phyloP scores from a whole-genome alignment of 2,797 vertebrate species.

The Cygnus olor region DNA sequence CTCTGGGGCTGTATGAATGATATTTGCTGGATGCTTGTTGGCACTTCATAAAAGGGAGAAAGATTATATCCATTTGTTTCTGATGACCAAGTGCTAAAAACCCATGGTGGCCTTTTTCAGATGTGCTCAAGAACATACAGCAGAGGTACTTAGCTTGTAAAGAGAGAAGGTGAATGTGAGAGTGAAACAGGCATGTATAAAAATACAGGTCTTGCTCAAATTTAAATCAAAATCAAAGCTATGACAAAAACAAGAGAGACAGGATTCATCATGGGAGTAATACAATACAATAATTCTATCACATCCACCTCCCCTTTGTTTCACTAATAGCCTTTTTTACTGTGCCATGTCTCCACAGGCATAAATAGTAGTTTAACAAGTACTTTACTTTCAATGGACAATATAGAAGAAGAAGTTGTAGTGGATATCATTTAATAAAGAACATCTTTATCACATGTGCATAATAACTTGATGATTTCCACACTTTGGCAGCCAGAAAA shows the following conservation, averaged over 20 bases:
- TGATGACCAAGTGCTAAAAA: neutral
- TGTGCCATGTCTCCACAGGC: neutral
- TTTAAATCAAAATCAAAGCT: slow-evolving; percentile 4
- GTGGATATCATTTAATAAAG: neutral
- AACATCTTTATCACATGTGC: neutral
- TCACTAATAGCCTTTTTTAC: neutral
- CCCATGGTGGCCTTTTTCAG: accelerated
- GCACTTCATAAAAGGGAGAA: neutral
- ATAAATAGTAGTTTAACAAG: slow-evolving; percentile 1
- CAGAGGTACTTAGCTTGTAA: neutral
- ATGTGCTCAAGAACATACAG: neutral
- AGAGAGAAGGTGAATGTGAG: neutral
- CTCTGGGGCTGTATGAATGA: neutral
- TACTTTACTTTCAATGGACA: neutral
- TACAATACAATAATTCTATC: neutral
- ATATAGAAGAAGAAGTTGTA: neutral
- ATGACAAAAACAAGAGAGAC: neutral
- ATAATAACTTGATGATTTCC: neutral
- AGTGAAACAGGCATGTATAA: neutral
- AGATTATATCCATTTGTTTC: neutral
- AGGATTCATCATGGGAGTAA: neutral
- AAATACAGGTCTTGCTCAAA: neutral
- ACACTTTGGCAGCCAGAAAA: neutral
- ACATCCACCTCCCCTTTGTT: neutral
- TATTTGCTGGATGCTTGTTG: neutral